Percentiles rank a stretch among this genome's conserved stretches.
These are phyloP conservation scores for Eulithis prunata DNA, from an alignment of 2,888 invertebrate genomes.

Conservation along the genomic window DNA sequence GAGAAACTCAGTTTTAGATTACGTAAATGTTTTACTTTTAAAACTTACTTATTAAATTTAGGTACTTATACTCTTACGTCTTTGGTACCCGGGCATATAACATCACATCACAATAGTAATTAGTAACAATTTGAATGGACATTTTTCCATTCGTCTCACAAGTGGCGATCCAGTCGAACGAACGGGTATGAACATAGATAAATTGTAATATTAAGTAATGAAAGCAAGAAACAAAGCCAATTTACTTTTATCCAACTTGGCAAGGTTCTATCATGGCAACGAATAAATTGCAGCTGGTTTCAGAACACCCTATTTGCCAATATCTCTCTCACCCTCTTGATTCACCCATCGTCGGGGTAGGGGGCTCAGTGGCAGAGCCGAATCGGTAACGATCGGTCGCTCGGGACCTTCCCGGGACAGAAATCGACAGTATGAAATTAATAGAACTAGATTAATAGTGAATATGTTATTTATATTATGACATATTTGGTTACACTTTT, in stretches of 20 bases:
- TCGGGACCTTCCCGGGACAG: neutral
- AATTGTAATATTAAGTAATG: no score
- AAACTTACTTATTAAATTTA: no score
- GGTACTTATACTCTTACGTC: no score
- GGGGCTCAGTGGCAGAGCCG: constrained; percentile 55
- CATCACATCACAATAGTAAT: neutral
- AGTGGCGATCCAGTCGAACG: no score
- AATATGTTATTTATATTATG: constrained; percentile 13
- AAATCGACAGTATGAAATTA: constrained; percentile 9
- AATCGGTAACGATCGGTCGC: constrained; percentile 46
- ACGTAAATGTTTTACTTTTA: no score
- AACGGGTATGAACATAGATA: no score
- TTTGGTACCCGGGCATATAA: neutral
- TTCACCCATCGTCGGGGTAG: constrained; percentile 40
- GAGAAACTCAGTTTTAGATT: no score
- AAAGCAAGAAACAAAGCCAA: neutral
- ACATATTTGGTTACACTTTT: constrained; percentile 5
- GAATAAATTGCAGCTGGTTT: constrained; percentile 11
- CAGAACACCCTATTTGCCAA: constrained; percentile 24
- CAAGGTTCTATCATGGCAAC: neutral
- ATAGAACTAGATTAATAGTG: neutral
- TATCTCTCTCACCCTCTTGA: constrained; percentile 39
- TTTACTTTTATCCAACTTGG: constrained; percentile 5
- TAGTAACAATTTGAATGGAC: no score
- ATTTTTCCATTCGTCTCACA: no score